A percentile compares a stretch with the other conserved stretches of the same genome.
These are phyloP conservation scores for Thunnus albacares DNA, from an alignment of 2,797 vertebrate genomes.

Conservation along the genomic window DNA sequence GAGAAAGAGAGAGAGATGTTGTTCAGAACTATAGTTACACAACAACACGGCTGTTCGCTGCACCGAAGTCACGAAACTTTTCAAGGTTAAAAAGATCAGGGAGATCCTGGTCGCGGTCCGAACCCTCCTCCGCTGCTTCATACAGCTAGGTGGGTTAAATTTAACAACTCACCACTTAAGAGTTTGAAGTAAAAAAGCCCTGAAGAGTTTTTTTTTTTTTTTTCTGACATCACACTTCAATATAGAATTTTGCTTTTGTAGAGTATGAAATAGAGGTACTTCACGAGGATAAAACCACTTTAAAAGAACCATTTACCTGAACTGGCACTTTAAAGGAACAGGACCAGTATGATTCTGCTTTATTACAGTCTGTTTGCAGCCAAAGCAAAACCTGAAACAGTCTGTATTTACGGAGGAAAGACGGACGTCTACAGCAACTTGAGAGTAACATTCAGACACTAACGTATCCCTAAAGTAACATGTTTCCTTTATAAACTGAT, in stretches of 20 bases:
- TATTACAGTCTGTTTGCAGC: not conserved
- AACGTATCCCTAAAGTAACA: no score
- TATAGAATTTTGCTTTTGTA: conserved; percentile 9
- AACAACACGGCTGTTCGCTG: not conserved
- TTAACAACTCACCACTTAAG: conserved; percentile 7
- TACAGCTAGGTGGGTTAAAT: not conserved
- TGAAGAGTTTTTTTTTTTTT: not conserved
- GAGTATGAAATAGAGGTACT: conserved; percentile 15
- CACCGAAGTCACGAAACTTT: not conserved
- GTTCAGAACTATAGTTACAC: not conserved
- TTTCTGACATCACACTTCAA: not conserved
- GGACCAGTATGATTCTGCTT: not conserved
- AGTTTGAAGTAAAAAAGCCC: conserved; percentile 5
- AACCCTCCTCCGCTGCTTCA: conserved; percentile 6
- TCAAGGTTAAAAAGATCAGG: not conserved
- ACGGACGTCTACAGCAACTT: not conserved
- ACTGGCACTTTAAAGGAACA: not conserved
- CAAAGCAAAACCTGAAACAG: not conserved
- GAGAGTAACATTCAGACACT: not conserved
- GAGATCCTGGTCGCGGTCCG: not conserved
- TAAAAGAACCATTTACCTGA: not conserved
- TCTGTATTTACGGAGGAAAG: not conserved
- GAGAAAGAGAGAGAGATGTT: not conserved
- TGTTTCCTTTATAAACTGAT: no score
- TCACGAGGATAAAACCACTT: conserved; percentile 18